A percentile compares a stretch with the other conserved stretches of the same genome.
Conservation (phyloP, 1,140 invertebrate species). For the Dysdera silvatica region DNA sequence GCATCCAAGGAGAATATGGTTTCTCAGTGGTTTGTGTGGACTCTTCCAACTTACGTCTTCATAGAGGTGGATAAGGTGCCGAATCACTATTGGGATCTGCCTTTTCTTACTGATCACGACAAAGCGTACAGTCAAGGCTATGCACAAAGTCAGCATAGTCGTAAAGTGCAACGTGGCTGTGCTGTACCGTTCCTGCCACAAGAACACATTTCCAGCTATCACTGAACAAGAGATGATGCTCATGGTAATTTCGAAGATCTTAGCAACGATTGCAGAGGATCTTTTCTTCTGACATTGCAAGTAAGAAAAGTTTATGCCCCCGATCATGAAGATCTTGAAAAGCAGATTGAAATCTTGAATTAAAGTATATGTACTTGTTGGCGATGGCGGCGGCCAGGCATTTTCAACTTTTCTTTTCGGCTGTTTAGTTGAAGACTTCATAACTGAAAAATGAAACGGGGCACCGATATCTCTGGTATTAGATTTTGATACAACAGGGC, state of each 20-base stretch:
- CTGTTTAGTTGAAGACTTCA: no score
- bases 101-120: neutral
- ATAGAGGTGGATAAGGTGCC: slow-evolving; percentile 9
- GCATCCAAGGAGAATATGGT: neutral
- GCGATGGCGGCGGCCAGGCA: no score
- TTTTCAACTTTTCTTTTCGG: no score
- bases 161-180: slow-evolving; percentile 14
- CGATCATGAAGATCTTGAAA: slow-evolving; percentile 5
- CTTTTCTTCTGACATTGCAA: slow-evolving; percentile 1
- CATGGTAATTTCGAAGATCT: slow-evolving; percentile 3
- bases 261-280: neutral
- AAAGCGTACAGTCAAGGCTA: slow-evolving; percentile 15
- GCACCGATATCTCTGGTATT: no score
- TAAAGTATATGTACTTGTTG: neutral
- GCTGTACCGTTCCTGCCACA: slow-evolving; percentile 24
- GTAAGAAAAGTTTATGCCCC: slow-evolving; percentile 10
- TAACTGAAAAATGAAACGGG: no score
- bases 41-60: slow-evolving; percentile 6
- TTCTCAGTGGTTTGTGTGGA: slow-evolving; percentile 2
- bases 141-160: slow-evolving; percentile 9
- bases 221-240: slow-evolving; percentile 2
- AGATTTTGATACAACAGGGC: no score
- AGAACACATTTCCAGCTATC: slow-evolving; percentile 14
- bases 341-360: slow-evolving; percentile 15
- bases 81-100: slow-evolving; percentile 8